phyloP scores from a whole-genome alignment of 2,797 vertebrate genomes.

The Brotogeris chrysoptera region DNA sequence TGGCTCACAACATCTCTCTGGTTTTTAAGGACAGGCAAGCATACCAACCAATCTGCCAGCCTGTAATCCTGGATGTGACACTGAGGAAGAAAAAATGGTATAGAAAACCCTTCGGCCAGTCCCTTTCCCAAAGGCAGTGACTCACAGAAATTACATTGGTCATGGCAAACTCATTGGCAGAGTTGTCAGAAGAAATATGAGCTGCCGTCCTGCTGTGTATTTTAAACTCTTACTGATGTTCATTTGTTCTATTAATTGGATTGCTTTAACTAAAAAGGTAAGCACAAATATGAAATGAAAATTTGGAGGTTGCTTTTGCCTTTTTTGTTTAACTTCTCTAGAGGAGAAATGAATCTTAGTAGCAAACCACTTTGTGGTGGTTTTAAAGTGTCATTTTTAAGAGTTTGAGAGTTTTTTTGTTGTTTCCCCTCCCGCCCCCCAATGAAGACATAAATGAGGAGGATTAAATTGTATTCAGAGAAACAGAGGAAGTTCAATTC shows the following conservation, averaged over 20 bases:
- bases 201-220: neutral
- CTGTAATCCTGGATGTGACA: neutral
- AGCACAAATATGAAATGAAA: neutral
- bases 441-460: slow-evolving; percentile 33
- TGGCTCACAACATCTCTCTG: neutral
- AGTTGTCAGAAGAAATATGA: neutral
- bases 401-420: neutral
- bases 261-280: neutral
- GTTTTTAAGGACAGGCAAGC: neutral
- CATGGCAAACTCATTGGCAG: neutral
- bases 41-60: neutral
- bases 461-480: slow-evolving; percentile 64
- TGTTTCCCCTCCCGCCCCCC: neutral
- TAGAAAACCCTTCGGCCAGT: neutral
- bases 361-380: neutral
- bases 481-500: slow-evolving; percentile 54
- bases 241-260: neutral
- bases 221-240: neutral
- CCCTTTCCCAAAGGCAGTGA: neutral
- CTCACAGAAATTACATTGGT: neutral
- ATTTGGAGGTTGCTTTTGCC: neutral
- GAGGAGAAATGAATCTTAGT: neutral
- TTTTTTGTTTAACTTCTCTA: neutral
- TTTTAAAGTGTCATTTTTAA: neutral
- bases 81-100: neutral